Conservation (phyloP, 2,888 invertebrate genomes). For the Peribatodes rhomboidaria region DNA sequence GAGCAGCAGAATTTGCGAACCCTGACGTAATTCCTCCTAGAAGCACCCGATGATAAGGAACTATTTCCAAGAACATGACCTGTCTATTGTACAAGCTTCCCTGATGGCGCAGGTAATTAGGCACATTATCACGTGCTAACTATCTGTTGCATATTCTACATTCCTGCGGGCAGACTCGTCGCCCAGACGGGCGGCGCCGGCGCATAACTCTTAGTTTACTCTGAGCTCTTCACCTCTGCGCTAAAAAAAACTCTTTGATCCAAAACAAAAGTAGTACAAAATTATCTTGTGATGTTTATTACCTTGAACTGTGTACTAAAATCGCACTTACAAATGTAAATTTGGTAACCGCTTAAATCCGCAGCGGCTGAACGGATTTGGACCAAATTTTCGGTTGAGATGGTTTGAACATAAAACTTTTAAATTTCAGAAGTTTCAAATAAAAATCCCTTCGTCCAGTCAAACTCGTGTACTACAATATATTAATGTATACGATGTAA, state of each 20-base stretch:
- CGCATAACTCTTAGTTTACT: slow-evolving; percentile 60
- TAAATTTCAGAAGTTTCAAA: too few species aligned
- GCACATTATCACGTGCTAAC: slow-evolving; percentile 1
- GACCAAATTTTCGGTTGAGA: too few species aligned
- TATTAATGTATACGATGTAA: slow-evolving; percentile 28
- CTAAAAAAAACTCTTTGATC: slow-evolving; percentile 41
- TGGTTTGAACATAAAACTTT: too few species aligned
- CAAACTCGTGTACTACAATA: slow-evolving; percentile 39
- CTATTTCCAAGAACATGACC: neutral
- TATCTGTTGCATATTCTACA: slow-evolving; percentile 36
- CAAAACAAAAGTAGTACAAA: slow-evolving; percentile 37
- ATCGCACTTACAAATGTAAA: neutral
- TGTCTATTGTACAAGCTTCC: neutral
- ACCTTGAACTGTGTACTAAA: slow-evolving; percentile 9
- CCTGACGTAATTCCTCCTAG: neutral
- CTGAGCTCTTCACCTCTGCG: slow-evolving; percentile 65
- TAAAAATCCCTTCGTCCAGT: slow-evolving; percentile 8
- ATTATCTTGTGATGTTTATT: slow-evolving; percentile 5
- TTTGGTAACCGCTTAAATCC: neutral
- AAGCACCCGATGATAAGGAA: neutral
- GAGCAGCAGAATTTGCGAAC: neutral
- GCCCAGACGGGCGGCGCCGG: slow-evolving; percentile 58
- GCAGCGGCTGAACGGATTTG: neutral
- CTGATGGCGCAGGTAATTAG: slow-evolving; percentile 14
- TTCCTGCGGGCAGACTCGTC: slow-evolving; percentile 41